Conservation (phyloP, 2,888 invertebrate genomes). For the Rhogogaster chlorosoma region DNA sequence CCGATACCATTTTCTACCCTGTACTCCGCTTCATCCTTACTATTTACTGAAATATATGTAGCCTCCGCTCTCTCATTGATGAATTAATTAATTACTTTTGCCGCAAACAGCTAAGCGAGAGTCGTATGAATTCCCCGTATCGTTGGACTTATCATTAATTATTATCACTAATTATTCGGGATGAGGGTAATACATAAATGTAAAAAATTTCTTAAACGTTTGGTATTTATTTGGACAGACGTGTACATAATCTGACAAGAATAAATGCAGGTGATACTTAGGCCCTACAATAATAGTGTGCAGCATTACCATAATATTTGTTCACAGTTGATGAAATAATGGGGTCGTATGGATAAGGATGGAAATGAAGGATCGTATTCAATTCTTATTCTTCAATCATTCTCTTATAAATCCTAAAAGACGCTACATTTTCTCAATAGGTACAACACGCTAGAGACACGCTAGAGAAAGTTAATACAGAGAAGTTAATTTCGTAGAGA, state of each 20-base stretch:
- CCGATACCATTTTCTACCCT: too few species aligned
- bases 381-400: constrained; percentile 50
- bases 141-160: too few species aligned
- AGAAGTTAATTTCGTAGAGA: constrained; percentile 60
- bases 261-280: constrained; percentile 57
- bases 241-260: constrained; percentile 49
- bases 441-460: constrained; percentile 61
- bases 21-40: too few species aligned
- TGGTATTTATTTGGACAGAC: constrained; percentile 49
- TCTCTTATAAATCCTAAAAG: constrained; percentile 54
- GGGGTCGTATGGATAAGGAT: constrained; percentile 55
- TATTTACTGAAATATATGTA: too few species aligned
- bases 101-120: too few species aligned
- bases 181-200: not conserved
- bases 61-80: too few species aligned
- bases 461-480: constrained; percentile 63
- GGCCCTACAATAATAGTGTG: constrained; percentile 62
- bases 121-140: too few species aligned
- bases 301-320: constrained; percentile 54
- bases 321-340: constrained; percentile 60
- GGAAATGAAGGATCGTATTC: constrained; percentile 60
- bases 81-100: too few species aligned
- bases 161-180: too few species aligned
- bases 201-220: constrained; percentile 41
- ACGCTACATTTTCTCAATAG: constrained; percentile 59